phyloP scores from a whole-genome alignment of 2,113 vertebrate species.

The Polypterus bichir region DNA sequence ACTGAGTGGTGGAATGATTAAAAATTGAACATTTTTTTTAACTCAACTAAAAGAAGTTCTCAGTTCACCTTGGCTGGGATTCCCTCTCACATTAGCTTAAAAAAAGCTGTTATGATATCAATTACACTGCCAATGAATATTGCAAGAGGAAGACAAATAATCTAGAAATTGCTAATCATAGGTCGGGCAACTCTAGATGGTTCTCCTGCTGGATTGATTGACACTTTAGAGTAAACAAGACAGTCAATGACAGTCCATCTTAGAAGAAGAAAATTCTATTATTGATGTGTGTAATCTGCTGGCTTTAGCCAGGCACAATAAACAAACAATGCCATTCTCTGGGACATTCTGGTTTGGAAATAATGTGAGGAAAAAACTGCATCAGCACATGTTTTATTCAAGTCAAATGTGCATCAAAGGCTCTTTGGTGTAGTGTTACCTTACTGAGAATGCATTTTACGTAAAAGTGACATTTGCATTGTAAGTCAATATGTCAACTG shows the following conservation, averaged over 20 bases:
- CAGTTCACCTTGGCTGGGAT: constrained; percentile 30
- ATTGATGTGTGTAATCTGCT: constrained; percentile 17
- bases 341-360: neutral
- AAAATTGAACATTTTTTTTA: constrained; percentile 38
- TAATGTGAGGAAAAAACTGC: neutral
- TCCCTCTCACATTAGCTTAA: constrained; percentile 41
- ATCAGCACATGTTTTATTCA: neutral
- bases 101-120: constrained; percentile 33
- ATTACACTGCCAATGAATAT: constrained; percentile 44
- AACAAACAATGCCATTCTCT: constrained; percentile 1
- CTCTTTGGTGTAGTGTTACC: neutral
- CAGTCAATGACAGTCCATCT: constrained; percentile 29
- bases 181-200: constrained; percentile 41
- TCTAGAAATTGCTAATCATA: constrained; percentile 41
- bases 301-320: constrained; percentile 11
- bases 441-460: neutral
- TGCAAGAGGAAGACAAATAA: constrained; percentile 41
- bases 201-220: constrained; percentile 26
- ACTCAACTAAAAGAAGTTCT: constrained; percentile 27
- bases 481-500: too few relatives aligned
- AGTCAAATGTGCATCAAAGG: neutral
- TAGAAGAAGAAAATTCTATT: constrained; percentile 24
- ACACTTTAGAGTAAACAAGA: constrained; percentile 27
- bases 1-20: constrained; percentile 41
- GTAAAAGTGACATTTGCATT: too few relatives aligned